A percentile compares a stretch with the other conserved stretches of the same genome.
These are phyloP conservation scores for Euura lappo DNA, from an alignment of 1,140 invertebrate species.

Conservation along the genomic window DNA sequence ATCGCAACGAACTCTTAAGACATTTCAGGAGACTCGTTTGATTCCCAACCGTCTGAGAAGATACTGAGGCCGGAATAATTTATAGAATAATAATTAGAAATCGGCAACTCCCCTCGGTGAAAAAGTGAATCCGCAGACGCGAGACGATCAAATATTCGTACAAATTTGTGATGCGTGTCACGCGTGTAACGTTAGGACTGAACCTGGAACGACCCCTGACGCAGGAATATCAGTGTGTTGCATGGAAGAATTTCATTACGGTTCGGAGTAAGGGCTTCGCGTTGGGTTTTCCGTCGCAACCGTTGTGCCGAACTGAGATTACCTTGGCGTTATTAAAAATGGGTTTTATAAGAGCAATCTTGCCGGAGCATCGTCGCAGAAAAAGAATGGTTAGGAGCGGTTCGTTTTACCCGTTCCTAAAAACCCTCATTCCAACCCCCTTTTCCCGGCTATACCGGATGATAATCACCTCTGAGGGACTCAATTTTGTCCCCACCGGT, in stretches of 20 bases:
- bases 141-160: not conserved
- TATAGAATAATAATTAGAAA: not conserved
- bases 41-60: too few relatives aligned
- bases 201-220: not conserved
- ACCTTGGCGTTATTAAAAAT: slow-evolving; percentile 41
- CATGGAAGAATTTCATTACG: slow-evolving; percentile 14
- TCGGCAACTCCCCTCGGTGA: not conserved
- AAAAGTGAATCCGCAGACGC: not conserved
- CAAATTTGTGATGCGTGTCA: not conserved
- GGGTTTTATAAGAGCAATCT: slow-evolving; percentile 47
- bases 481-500: slow-evolving; percentile 36
- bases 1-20: too few relatives aligned
- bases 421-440: slow-evolving; percentile 1
- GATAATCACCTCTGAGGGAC: slow-evolving; percentile 53
- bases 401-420: not conserved
- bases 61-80: not conserved
- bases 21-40: too few relatives aligned
- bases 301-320: slow-evolving; percentile 16
- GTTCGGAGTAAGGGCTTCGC: not conserved
- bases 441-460: slow-evolving; percentile 46
- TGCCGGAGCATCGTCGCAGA: slow-evolving; percentile 33
- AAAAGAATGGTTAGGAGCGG: slow-evolving; percentile 11
- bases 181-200: not conserved
- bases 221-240: not conserved
- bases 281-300: not conserved